Conservation (phyloP, 2,113 vertebrate genomes). For the Nibea albiflora region DNA sequence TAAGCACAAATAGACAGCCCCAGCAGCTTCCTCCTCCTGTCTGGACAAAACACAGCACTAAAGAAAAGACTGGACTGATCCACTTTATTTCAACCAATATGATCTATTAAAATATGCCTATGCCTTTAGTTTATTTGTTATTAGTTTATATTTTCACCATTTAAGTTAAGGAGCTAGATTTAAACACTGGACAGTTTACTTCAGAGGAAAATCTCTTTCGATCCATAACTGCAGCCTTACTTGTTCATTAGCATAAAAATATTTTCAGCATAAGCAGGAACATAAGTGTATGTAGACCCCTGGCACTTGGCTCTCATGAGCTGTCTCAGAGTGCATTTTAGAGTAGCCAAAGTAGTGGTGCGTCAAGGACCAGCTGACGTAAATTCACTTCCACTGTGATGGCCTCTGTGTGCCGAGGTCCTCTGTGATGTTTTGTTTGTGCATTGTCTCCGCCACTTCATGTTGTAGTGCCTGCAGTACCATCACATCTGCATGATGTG, state of each 20-base stretch:
- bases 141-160: not conserved
- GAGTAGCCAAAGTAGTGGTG: conserved; percentile 38
- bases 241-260: not conserved
- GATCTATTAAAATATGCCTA: not conserved
- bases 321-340: conserved; percentile 36
- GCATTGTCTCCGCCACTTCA: conserved; percentile 72
- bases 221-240: not conserved
- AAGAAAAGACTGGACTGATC: not conserved
- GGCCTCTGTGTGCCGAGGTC: conserved; percentile 44
- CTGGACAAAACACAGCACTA: not conserved
- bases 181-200: not conserved
- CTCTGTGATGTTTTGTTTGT: conserved; percentile 63
- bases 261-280: not conserved
- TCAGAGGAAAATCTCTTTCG: not conserved
- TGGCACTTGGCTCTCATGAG: conserved; percentile 15
- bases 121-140: not conserved
- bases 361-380: conserved; percentile 63
- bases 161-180: not conserved
- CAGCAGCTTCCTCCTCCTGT: too few relatives aligned
- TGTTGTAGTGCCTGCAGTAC: conserved; percentile 64
- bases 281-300: not conserved
- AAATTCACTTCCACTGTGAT: conserved; percentile 61
- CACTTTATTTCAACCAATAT: not conserved
- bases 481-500: conserved; percentile 67
- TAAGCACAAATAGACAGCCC: too few relatives aligned